Base-by-base conservation (phyloP, 1,140 invertebrate species). In the Brachionus sp. region DNA sequence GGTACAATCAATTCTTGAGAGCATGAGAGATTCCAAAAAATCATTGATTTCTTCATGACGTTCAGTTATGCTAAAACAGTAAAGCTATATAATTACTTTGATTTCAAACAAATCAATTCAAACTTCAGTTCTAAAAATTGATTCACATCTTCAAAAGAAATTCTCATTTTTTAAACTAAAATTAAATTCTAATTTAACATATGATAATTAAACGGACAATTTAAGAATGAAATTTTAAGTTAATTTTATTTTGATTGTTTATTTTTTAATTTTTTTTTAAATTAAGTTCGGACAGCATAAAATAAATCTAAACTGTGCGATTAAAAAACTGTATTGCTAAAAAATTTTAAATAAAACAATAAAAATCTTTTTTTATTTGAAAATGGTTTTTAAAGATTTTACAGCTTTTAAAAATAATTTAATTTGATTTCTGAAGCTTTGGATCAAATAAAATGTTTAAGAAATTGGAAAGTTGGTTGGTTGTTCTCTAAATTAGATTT, bases 91-190 rank as follows among this genome's bases (percentile, higher is more conserved):
- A 73, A 13, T 68, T 37, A 35, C 5, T 44, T 6, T 13, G n/a
- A 13, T 1, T 2, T 42, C 37, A 12, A 29, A 73, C 10, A n/a
- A 29, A 10, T 25, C 6, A 25, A 75, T 46, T 3, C 25, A 44
- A 35, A 75, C 70, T 75, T 75, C 12, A 46, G n/a, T 46, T 75
- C 70, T 10, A 75, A 46, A 75, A 46, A 75, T 25, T 25, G 39
- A 19, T 46, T 25, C 19, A 50, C 70, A 75, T 75, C 42, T 46
- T 75, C 39, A 25, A 39, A 75, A n/a, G 39, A 46, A 75, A 75
- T 46, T 75, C 25, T 75, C 70, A 75, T 75, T 75, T 75, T 75
- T 19, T 23, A 46, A 46, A 46, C n/a, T 16, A 70, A 16, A 73
- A 73, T 39, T 39, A 16, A 16, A 16, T 62, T 62, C n/a, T 62